These are phyloP conservation scores for Ophion ellenae DNA, from an alignment of 2,888 invertebrate genomes.

Conservation along the genomic window DNA sequence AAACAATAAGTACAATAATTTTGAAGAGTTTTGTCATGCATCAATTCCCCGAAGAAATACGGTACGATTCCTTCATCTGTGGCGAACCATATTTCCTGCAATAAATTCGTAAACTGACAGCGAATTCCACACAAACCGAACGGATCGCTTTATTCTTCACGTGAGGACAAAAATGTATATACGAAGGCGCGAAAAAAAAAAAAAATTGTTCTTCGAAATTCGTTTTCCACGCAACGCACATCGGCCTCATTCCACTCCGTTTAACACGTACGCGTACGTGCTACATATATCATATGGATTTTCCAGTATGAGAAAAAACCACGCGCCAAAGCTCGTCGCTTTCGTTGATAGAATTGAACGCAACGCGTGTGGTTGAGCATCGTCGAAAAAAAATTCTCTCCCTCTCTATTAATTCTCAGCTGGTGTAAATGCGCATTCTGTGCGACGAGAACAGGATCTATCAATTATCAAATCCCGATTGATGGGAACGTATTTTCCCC, in stretches of 20 bases:
- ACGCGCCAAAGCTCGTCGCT: slow-evolving; percentile 49
- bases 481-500: slow-evolving; percentile 2
- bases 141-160: slow-evolving; percentile 2
- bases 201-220: slow-evolving; percentile 39
- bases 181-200: not conserved
- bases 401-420: slow-evolving; percentile 4
- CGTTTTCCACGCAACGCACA: slow-evolving; percentile 38
- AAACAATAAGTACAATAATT: no score
- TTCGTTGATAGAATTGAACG: slow-evolving; percentile 52
- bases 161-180: not conserved
- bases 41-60: no score
- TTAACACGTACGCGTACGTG: slow-evolving; percentile 2
- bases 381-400: slow-evolving; percentile 36
- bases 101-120: not conserved
- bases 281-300: slow-evolving; percentile 7
- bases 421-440: not conserved
- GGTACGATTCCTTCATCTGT: not conserved
- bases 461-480: not conserved
- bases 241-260: slow-evolving; percentile 55
- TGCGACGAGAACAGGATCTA: slow-evolving; percentile 11
- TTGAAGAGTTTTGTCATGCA: no score
- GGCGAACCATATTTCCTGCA: not conserved
- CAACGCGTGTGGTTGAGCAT: not conserved
- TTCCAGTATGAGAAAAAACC: slow-evolving; percentile 26
- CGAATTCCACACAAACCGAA: not conserved